phyloP scores from a whole-genome alignment of 2,888 invertebrate species.

The Thysanoteuthis rhombus region DNA sequence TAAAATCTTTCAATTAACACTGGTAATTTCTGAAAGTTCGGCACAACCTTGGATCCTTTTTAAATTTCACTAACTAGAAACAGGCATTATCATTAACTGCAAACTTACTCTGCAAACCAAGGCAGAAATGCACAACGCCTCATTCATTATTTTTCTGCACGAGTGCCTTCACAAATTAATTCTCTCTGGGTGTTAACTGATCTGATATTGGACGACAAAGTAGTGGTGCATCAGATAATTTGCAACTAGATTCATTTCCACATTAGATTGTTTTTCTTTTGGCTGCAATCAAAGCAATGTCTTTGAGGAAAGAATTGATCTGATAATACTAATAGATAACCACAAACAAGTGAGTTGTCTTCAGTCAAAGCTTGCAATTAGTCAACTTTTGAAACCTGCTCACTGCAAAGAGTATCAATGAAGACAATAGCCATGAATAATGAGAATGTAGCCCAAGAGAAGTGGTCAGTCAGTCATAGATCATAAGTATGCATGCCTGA shows the following conservation, averaged over 20 bases:
- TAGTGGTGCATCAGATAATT: too few relatives aligned
- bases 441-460: background rate
- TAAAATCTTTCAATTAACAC: too few relatives aligned
- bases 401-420: background rate
- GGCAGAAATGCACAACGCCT: too few relatives aligned
- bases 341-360: background rate
- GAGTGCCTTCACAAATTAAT: too few relatives aligned
- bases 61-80: too few relatives aligned
- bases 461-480: background rate
- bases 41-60: too few relatives aligned
- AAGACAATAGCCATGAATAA: background rate
- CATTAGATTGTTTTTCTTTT: background rate
- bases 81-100: too few relatives aligned
- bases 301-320: background rate
- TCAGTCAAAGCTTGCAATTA: background rate
- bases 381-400: background rate
- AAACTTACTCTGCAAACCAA: too few relatives aligned
- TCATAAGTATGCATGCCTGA: background rate
- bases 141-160: too few relatives aligned
- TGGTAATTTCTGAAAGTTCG: too few relatives aligned
- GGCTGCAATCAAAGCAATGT: background rate
- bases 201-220: too few relatives aligned
- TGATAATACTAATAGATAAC: background rate
- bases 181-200: too few relatives aligned
- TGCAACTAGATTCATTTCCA: background rate